Evolutionary conservation across 2,888 invertebrate genomes (phyloP), one percentile per base, ranked within the genome.

Genomic region (Melinaea marsaeus): DNA sequence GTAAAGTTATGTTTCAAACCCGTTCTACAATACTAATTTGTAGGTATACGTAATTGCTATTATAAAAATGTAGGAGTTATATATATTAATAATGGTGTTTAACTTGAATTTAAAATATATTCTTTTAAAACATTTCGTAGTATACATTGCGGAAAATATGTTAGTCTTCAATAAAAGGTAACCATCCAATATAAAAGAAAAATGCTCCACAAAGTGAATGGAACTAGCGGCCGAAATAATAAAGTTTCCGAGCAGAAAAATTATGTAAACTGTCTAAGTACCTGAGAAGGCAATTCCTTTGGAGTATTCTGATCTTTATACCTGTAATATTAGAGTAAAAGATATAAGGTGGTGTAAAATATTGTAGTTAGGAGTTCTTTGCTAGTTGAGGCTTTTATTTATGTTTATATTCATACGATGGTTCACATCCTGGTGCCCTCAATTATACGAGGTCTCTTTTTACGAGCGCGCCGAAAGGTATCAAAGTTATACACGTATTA

Each of bases 391-490:
- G 34, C 55, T 61, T 54, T 60, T 66, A 65, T 65, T 65, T 67
- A 64, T 57, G 58, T 69, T 67, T 65, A 67, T 65, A 64, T 69
- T 65, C 69, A 64, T 65, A 61, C 37, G 65, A 64, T 57, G 63
- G 64, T 69, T 63, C 68, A 66, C 66, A 66, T 63, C 57, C 61
- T 57, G 65, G 63, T 65, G 48, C 57, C 63, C 65, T 61, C 67
- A 65, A 69, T 67, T 69, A 69, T 64, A 67, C 58, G 62, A 63
- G 65, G 65, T 67, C 62, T 57, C 58, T 54, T 67, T 69, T 69
- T 69, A 69, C 65, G 69, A 69, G 56, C 58, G n/a, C 58, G 48
- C 62, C 58, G 61, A 62, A 61, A 67, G 63, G 61, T 61, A 63
- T 57, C n/a, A 5, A 33, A 32, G 48, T 11, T 42, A 62, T 63